phyloP scores from a whole-genome alignment of 2,888 invertebrate species.

The Cantharis rustica region DNA sequence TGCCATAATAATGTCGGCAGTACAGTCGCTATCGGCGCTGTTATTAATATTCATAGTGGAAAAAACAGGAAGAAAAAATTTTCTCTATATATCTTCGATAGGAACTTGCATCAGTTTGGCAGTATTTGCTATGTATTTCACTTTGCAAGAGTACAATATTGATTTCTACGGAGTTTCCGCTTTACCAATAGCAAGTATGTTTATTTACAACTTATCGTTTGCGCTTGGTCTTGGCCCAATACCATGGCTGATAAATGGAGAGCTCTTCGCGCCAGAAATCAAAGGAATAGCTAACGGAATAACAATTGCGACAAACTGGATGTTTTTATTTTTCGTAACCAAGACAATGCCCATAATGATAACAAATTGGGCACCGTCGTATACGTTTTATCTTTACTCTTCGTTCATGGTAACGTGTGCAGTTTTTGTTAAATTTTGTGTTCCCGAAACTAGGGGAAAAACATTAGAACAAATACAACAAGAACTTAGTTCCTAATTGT shows the following conservation, averaged over 20 bases:
- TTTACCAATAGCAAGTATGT: slow-evolving; percentile 26
- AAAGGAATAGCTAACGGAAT: slow-evolving; percentile 32
- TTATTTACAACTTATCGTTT: slow-evolving; percentile 27
- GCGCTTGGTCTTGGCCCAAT: slow-evolving; percentile 32
- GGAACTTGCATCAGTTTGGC: slow-evolving; percentile 15
- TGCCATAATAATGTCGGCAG: slow-evolving; percentile 75
- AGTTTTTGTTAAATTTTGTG: slow-evolving; percentile 28
- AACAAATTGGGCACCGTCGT: slow-evolving; percentile 15
- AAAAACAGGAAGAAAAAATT: slow-evolving; percentile 72
- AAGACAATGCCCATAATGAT: slow-evolving; percentile 31
- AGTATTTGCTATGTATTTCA: slow-evolving; percentile 11
- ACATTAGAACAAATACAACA: slow-evolving; percentile 23
- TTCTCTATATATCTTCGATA: slow-evolving; percentile 15
- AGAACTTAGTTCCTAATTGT: slow-evolving; percentile 10
- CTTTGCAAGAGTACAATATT: background rate
- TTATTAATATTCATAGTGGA: slow-evolving; percentile 73
- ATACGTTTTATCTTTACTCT: slow-evolving; percentile 33
- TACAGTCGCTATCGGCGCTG: slow-evolving; percentile 74
- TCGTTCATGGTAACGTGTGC: slow-evolving; percentile 21
- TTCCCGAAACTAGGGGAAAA: slow-evolving; percentile 30
- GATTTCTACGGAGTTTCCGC: slow-evolving; percentile 18
- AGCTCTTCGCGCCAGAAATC: slow-evolving; percentile 30
- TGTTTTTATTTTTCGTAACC: slow-evolving; percentile 26
- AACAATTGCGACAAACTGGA: slow-evolving; percentile 31
- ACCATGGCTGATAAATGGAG: slow-evolving; percentile 33